phyloP scores from a whole-genome alignment of 2,888 invertebrate species.

The Eubasilissa splendida region DNA sequence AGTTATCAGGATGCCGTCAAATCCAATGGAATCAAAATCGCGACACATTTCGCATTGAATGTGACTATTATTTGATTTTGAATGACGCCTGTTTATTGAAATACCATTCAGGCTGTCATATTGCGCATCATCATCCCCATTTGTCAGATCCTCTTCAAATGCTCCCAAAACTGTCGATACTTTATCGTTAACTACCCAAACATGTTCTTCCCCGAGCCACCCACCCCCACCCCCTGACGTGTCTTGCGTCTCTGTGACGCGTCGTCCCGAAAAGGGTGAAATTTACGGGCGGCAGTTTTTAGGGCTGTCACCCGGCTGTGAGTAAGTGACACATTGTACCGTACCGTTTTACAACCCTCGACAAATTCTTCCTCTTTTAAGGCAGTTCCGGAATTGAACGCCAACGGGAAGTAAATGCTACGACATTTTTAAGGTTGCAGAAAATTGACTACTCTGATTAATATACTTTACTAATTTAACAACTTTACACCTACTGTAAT shows the following conservation, averaged over 20 bases:
- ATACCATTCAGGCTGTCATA: no score
- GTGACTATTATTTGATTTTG: no score
- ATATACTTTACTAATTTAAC: no score
- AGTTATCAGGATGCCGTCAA: no score
- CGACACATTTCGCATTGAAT: no score
- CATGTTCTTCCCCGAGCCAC: neutral
- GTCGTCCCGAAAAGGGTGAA: constrained; percentile 8
- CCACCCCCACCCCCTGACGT: neutral
- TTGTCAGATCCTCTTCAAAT: neutral
- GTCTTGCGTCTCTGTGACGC: neutral
- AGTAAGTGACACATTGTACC: constrained; percentile 17
- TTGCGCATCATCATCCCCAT: neutral
- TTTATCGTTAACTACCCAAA: constrained; percentile 3
- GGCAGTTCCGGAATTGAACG: no score
- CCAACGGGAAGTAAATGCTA: no score
- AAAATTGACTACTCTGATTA: no score
- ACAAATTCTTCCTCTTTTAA: neutral
- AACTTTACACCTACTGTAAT: no score
- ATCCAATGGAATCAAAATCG: no score
- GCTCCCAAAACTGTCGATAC: neutral
- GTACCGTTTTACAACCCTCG: constrained; percentile 6
- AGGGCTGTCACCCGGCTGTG: neutral
- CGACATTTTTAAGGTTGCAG: no score
- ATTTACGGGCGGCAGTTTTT: constrained; percentile 13
- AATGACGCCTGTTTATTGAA: no score